Conservation (phyloP, 2,888 invertebrate genomes). For the Cinara cedri region DNA sequence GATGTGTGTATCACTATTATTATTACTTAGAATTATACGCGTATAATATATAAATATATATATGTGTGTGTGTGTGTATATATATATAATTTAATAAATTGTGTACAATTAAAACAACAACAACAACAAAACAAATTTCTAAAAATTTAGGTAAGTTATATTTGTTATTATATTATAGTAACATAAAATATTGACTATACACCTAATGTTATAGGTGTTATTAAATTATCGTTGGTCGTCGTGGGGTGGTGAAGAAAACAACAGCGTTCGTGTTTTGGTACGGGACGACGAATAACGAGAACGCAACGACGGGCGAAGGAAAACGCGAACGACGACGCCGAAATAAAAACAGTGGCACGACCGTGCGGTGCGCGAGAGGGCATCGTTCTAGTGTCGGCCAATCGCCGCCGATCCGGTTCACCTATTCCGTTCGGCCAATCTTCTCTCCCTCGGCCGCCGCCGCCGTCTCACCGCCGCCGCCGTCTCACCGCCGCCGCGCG, state of each 20-base stretch:
- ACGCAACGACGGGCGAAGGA: conserved; percentile 29
- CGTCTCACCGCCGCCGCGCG: conserved; percentile 21
- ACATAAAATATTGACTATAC: conserved; percentile 21
- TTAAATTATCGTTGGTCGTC: background rate
- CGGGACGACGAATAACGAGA: conserved; percentile 12
- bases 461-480: background rate
- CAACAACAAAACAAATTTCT: background rate
- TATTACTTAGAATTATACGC: background rate
- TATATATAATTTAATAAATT: background rate
- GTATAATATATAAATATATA: background rate
- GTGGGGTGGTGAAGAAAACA: background rate
- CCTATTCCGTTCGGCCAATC: conserved; percentile 55
- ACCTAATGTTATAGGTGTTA: background rate
- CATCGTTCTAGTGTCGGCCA: conserved; percentile 56
- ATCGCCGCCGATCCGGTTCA: conserved; percentile 56
- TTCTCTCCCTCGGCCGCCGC: conserved; percentile 29
- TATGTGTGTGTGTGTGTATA: no score
- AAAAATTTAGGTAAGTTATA: no score
- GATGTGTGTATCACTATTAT: conserved; percentile 1
- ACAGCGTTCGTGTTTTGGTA: conserved; percentile 15
- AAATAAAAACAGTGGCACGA: conserved; percentile 27
- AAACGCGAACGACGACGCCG: conserved; percentile 34
- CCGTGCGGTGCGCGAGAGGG: conserved; percentile 51
- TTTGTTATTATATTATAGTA: no score
- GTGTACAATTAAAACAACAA: background rate